These are phyloP conservation scores for Ailuropoda melanoleuca DNA, from an alignment of 2,113 vertebrate species.

Conservation along the genomic window DNA sequence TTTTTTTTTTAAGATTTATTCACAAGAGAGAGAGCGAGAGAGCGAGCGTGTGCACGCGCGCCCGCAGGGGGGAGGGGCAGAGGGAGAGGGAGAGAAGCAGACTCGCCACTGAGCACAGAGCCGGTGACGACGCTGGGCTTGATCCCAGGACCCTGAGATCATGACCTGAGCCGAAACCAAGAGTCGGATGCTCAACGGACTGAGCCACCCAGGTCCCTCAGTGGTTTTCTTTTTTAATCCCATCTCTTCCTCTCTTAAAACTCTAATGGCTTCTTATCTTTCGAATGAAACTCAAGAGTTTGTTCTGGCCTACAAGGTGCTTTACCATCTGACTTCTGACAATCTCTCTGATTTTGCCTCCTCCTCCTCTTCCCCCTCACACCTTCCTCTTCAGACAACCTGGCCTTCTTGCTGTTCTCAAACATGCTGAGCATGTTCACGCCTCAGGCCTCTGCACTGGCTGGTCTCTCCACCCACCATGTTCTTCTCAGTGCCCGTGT, in stretches of 20 bases:
- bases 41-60: no score
- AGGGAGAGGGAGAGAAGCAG: not conserved
- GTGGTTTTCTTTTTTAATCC: not conserved
- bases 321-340: not conserved
- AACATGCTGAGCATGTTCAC: not conserved
- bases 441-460: not conserved
- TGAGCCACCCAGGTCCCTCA: not conserved
- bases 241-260: conserved; percentile 4
- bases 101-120: not conserved
- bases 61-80: not conserved
- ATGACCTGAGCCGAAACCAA: not conserved
- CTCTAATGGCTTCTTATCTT: conserved; percentile 16
- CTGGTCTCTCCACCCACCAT: not conserved
- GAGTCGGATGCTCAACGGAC: not conserved
- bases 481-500: not conserved
- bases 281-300: not conserved
- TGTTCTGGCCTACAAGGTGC: not conserved
- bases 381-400: not conserved
- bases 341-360: not conserved
- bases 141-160: not conserved
- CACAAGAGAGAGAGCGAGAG: not conserved
- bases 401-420: not conserved
- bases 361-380: not conserved
- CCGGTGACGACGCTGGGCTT: not conserved
- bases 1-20: not conserved